These are phyloP conservation scores for Platysteira castanea DNA, from an alignment of 2,113 vertebrate genomes.

Conservation along the genomic window DNA sequence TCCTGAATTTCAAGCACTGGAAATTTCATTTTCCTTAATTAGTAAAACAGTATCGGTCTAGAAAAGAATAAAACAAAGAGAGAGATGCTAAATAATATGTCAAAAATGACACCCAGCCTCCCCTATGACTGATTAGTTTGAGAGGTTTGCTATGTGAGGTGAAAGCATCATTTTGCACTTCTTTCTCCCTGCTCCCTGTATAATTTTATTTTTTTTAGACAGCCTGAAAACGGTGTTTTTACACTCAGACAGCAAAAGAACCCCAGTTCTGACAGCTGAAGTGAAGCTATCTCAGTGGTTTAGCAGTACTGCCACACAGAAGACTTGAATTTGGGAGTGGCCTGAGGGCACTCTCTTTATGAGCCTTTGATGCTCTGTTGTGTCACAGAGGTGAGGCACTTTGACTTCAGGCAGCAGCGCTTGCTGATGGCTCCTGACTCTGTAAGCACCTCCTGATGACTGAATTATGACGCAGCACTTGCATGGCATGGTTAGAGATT, in stretches of 20 bases:
- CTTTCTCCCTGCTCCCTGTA: neutral
- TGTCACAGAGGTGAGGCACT: conserved; percentile 55
- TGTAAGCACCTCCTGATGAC: conserved; percentile 20
- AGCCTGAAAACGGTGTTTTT: conserved; percentile 58
- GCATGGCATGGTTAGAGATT: neutral
- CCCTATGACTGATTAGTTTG: conserved; percentile 71
- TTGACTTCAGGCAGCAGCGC: conserved; percentile 4
- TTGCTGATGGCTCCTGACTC: conserved; percentile 23
- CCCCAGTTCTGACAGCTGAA: conserved; percentile 56
- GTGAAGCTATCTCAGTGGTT: conserved; percentile 33
- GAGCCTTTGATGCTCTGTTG: conserved; percentile 51
- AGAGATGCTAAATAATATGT: conserved; percentile 71
- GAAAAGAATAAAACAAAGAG: conserved; percentile 52
- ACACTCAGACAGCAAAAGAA: conserved; percentile 34
- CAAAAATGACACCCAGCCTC: conserved; percentile 72
- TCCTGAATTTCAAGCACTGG: conserved; percentile 42
- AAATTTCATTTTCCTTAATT: conserved; percentile 72
- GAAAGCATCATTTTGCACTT: conserved; percentile 29
- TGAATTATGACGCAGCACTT: conserved; percentile 37
- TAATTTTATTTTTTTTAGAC: neutral
- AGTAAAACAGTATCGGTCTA: conserved; percentile 56
- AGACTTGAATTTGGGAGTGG: conserved; percentile 55
- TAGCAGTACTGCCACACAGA: conserved; percentile 16
- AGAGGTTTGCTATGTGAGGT: conserved; percentile 64
- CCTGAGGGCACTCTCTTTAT: conserved; percentile 53